Conservation (phyloP, 92 coral and sea anemone genomes). For the Epizoanthus fatuus region DNA sequence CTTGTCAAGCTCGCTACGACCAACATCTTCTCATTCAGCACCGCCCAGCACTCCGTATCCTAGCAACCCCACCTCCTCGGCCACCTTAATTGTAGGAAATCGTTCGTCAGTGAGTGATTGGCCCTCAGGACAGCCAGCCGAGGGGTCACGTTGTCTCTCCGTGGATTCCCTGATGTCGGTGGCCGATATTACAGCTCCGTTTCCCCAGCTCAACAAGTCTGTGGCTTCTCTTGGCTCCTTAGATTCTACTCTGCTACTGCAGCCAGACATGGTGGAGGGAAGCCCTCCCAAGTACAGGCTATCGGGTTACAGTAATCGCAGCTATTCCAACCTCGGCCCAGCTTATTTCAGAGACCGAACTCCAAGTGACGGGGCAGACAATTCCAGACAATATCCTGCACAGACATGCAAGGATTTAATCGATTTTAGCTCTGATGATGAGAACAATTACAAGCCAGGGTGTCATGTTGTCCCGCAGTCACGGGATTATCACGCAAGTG, state of each 20-base stretch:
- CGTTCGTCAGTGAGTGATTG: not conserved
- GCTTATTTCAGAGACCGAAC: conserved; percentile 18
- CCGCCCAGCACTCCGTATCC: conserved; percentile 88
- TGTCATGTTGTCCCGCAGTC: not conserved
- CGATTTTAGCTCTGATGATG: conserved; percentile 42
- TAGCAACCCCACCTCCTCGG: conserved; percentile 45
- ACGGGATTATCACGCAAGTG: not conserved
- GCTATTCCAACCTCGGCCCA: conserved; percentile 16
- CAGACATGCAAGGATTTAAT: conserved; percentile 8
- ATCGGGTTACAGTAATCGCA: conserved; percentile 9
- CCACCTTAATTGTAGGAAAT: conserved; percentile 9
- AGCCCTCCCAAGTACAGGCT: not conserved
- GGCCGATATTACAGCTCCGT: not conserved
- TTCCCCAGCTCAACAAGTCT: conserved; percentile 49
- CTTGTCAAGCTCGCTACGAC: conserved; percentile 64
- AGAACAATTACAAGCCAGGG: not conserved
- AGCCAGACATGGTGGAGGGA: conserved; percentile 30
- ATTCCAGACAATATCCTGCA: not conserved
- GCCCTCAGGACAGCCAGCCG: not conserved
- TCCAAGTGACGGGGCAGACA: not conserved
- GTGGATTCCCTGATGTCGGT: conserved; percentile 32
- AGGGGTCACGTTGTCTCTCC: conserved; percentile 25
- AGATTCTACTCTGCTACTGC: conserved; percentile 59
- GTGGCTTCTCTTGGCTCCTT: conserved; percentile 77
- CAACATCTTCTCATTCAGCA: conserved; percentile 87